These are phyloP conservation scores for Synanthedon myopaeformis DNA, from an alignment of 2,888 invertebrate species.

Conservation along the genomic window DNA sequence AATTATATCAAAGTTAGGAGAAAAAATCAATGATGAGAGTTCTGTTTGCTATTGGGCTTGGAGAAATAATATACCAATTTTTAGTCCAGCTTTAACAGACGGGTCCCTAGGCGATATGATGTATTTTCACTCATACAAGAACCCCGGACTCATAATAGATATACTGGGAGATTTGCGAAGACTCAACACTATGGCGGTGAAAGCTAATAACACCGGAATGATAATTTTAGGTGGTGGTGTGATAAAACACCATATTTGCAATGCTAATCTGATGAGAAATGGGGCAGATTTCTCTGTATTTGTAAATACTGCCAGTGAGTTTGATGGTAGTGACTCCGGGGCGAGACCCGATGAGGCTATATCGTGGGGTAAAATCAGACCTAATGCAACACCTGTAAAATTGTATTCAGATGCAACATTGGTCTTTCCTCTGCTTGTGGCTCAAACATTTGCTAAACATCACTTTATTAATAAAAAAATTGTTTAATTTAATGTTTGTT, in stretches of 20 bases:
- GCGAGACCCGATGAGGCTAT: constrained; percentile 98
- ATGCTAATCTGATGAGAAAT: constrained; percentile 99
- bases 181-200: constrained; percentile 94
- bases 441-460: constrained; percentile 92
- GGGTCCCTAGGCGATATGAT: constrained; percentile 99
- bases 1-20: constrained; percentile 79
- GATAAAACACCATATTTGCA: constrained; percentile 99
- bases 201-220: constrained; percentile 93
- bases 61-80: constrained; percentile 96
- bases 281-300: constrained; percentile 97
- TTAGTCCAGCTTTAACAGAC: constrained; percentile 97
- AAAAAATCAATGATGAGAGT: constrained; percentile 88
- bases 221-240: constrained; percentile 96
- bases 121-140: constrained; percentile 95
- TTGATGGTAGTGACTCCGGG: constrained; percentile 97
- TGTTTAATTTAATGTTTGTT: constrained; percentile 31
- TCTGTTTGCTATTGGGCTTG: constrained; percentile 98
- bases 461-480: constrained; percentile 67
- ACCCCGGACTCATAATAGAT: constrained; percentile 93
- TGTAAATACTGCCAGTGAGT: constrained; percentile 95
- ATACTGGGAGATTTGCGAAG: constrained; percentile 91
- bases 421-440: constrained; percentile 94
- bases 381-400: constrained; percentile 90
- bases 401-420: constrained; percentile 94
- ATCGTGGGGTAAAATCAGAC: constrained; percentile 98